A percentile compares a stretch with the other conserved stretches of the same genome.
phyloP scores from a whole-genome alignment of 1,140 invertebrate species.

The Penaeus chinensis region DNA sequence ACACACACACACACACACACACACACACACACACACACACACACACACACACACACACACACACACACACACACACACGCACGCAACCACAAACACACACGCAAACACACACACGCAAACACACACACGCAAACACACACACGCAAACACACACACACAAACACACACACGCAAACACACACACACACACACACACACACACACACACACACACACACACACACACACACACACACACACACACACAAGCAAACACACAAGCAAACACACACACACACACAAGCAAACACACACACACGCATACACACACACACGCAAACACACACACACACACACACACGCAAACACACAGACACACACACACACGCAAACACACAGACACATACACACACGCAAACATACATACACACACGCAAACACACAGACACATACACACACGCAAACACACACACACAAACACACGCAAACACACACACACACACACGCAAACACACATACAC shows the following conservation, averaged over 20 bases:
- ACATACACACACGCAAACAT: neutral
- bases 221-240: too few species aligned
- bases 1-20: too few species aligned
- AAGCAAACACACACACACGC: too few species aligned
- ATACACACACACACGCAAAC: neutral
- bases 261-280: neutral
- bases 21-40: too few species aligned
- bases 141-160: neutral
- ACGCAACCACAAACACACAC: neutral
- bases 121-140: neutral
- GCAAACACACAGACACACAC: conserved; percentile 13
- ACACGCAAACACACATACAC: too few species aligned
- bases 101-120: neutral
- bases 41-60: too few species aligned
- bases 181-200: conserved; percentile 14
- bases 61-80: neutral
- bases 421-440: too few species aligned
- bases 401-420: too few species aligned
- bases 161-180: conserved; percentile 17
- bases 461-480: too few species aligned
- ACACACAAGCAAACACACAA: neutral
- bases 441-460: too few species aligned
- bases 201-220: too few species aligned
- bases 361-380: conserved; percentile 5
- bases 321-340: neutral